Conservation (phyloP, 1,140 invertebrate genomes). For the silkworm (Bombyx mori) region ASM3026992v2 NC_085118.1:10754001-10754500, state of each 20-base stretch:
- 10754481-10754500: too few relatives aligned
- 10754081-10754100: conserved; percentile 69
- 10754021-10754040: conserved; percentile 80
- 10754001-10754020: conserved; percentile 92
- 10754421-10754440: too few relatives aligned
- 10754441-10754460: too few relatives aligned
- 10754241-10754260: conserved; percentile 89
- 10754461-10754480: too few relatives aligned
- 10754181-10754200: conserved; percentile 84
- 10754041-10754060: conserved; percentile 77
- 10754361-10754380: too few relatives aligned
- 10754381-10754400: too few relatives aligned
- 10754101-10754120: conserved; percentile 67
- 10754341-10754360: too few relatives aligned
- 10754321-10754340: too few relatives aligned
- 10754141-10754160: conserved; percentile 74
- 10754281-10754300: too few relatives aligned
- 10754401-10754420: too few relatives aligned
- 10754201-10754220: conserved; percentile 95
- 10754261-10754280: conserved; percentile 81
- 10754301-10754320: too few relatives aligned
- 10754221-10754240: conserved; percentile 89
- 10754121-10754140: conserved; percentile 73
- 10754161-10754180: conserved; percentile 81
- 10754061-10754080: conserved; percentile 79